phyloP scores from a whole-genome alignment of 2,797 vertebrate species.

The Glyptemys insculpta region DNA sequence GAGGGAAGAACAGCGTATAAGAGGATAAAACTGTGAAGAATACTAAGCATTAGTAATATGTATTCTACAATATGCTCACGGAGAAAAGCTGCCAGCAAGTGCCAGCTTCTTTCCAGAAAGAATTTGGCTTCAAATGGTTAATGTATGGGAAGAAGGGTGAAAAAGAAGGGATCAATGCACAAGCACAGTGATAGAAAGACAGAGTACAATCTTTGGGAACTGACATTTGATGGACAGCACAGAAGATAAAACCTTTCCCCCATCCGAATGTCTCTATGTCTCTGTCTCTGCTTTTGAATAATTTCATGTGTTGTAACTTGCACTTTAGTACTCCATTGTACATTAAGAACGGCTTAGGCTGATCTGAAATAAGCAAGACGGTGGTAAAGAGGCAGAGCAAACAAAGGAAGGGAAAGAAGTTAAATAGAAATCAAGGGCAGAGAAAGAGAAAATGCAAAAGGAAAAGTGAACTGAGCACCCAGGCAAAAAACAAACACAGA shows the following conservation, averaged over 20 bases:
- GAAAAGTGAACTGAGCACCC: background rate
- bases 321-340: background rate
- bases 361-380: fast-evolving
- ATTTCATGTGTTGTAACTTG: background rate
- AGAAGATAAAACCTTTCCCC: background rate
- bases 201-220: background rate
- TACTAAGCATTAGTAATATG: background rate
- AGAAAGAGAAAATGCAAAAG: background rate
- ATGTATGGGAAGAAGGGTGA: background rate
- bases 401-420: background rate
- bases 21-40: background rate
- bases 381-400: background rate
- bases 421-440: background rate
- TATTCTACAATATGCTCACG: fast-evolving
- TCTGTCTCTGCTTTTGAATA: background rate
- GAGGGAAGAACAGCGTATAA: background rate
- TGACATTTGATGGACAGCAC: background rate
- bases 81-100: background rate
- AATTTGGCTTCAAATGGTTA: background rate
- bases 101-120: background rate
- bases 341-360: background rate
- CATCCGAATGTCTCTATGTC: background rate
- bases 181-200: background rate
- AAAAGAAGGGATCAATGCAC: fast-evolving
- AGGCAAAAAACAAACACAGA: background rate